A percentile compares a stretch with the other conserved stretches of the same genome.
These are phyloP conservation scores for Melanerpes aurifrons DNA, from an alignment of 2,113 vertebrate species.

Conservation along the genomic window DNA sequence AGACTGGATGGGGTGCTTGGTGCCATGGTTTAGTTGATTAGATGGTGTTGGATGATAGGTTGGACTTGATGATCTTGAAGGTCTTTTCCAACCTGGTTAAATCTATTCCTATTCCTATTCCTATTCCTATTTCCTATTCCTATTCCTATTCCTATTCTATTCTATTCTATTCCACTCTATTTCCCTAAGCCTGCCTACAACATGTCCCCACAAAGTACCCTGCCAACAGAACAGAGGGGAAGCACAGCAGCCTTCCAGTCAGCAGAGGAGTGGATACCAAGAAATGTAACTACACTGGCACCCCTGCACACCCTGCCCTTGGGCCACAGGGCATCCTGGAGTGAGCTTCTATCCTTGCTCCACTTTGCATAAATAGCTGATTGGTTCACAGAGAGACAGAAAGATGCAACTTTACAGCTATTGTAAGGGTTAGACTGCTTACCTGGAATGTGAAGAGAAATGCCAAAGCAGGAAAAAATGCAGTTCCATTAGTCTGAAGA, in stretches of 20 bases:
- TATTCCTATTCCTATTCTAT: no score
- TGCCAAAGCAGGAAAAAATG: not conserved
- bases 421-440: not conserved
- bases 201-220: not conserved
- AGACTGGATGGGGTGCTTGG: no score
- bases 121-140: no score
- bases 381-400: not conserved
- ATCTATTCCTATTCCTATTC: no score
- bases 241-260: no score
- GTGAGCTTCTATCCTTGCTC: not conserved
- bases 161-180: not conserved
- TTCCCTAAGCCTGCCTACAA: not conserved
- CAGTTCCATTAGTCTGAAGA: not conserved
- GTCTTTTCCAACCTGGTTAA: no score
- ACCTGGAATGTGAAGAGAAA: not conserved
- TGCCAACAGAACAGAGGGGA: not conserved
- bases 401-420: not conserved
- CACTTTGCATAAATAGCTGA: constrained; percentile 27
- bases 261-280: accelerated
- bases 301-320: not conserved
- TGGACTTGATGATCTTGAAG: no score
- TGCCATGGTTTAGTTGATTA: no score
- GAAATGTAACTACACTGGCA: not conserved
- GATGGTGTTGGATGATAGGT: no score
- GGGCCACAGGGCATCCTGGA: not conserved